Evolutionary conservation across 2,113 vertebrate species (phyloP), one percentile per base, ranked within the genome.

Genomic region (Talpa occidentalis): DNA sequence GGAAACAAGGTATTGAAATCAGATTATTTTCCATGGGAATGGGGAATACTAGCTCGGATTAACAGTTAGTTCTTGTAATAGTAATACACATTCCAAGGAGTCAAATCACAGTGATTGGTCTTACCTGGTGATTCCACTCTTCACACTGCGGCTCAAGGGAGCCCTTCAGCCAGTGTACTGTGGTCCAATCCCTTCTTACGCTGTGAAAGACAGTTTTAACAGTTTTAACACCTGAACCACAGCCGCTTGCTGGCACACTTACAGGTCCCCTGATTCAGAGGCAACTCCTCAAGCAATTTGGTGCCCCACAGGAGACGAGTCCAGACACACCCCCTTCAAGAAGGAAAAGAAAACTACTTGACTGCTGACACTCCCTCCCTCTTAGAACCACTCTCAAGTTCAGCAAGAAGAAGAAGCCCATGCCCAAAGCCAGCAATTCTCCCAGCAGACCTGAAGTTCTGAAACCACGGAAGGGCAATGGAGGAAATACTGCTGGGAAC

Each of bases 81-180:
- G 47, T 16, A 62, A 84, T 2, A 52, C 1, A 1, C 1, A 0
- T 32, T 83, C 69, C 26, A 56, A 91, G 49, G 52, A 60, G 60
- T 80, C 69, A 42, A 60, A 52, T 35, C 11, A n/a, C 14, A 22
- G 37, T 2, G 0, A 5, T 28, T 4, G 44, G 40, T 49, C 97
- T 97, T 96, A 97, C 97, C 97, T 97, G 86, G 73, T 2, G 84
- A 64, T n/a, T 54, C 47, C 16, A 88, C 79, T 91, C 67, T 73
- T 74, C 59, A 67, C 17, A 40, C 32, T 40, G 67, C 42, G 70
- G 77, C 28, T 47, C 5, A 0, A 22, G n/a, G 69, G 28, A 80
- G 74, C 35, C 69, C 49, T 67, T 69, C 30, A 8, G 52, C 88
- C 9, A 0, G 49, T 3, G 24, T 8, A 42, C 76, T 7, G 35